A percentile compares a stretch with the other conserved stretches of the same genome.
Evolutionary conservation across 2,113 vertebrate species (phyloP).

Genomic region (Etia nguti): DNA sequence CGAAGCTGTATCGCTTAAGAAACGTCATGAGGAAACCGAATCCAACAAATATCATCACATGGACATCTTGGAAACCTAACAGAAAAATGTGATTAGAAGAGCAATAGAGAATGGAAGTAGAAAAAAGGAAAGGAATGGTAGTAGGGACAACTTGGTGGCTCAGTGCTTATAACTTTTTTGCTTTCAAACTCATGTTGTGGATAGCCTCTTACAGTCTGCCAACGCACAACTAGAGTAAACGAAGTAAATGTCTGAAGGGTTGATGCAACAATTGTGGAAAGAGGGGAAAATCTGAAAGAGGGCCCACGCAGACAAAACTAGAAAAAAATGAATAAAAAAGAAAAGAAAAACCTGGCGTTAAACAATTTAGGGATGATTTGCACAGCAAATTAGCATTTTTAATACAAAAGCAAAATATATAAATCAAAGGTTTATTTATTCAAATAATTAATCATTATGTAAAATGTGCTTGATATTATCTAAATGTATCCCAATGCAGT

Average conservation of each 20-base stretch:
- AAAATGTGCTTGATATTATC: background rate
- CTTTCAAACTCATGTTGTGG: background rate
- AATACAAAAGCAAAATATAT: background rate
- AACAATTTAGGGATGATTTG: background rate
- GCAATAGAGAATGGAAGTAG: background rate
- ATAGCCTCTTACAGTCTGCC: background rate
- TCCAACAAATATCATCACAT: conserved; percentile 97
- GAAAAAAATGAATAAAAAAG: background rate
- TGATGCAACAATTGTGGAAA: background rate
- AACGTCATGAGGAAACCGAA: conserved; percentile 98
- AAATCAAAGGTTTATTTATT: background rate
- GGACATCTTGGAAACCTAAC: conserved; percentile 95
- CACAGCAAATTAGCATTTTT: rapidly evolving
- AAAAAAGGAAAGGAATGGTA: background rate
- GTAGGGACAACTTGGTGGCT: background rate
- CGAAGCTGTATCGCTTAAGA: conserved; percentile 89
- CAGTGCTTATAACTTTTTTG: rapidly evolving
- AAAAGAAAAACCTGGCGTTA: background rate
- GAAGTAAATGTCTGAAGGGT: background rate
- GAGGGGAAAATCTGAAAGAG: rapidly evolving
- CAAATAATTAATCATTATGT: rapidly evolving
- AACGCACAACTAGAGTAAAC: background rate
- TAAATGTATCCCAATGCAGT: rapidly evolving
- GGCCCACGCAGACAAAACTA: background rate
- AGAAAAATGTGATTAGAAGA: background rate